phyloP scores from a whole-genome alignment of 2,797 vertebrate genomes.

The Darevskia mixta region DNA sequence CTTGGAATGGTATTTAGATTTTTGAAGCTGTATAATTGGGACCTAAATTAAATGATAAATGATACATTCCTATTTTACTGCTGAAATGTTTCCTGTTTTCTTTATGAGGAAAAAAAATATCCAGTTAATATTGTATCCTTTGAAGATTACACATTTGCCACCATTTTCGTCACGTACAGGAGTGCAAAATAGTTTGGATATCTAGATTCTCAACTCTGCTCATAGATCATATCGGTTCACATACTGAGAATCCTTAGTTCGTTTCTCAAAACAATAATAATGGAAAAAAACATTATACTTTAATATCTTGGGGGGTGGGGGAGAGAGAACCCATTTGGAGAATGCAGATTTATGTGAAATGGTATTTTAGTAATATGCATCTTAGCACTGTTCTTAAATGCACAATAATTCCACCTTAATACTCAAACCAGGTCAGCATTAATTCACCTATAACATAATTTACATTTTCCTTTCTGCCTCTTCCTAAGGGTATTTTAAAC shows the following conservation, averaged over 20 bases:
- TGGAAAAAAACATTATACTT: background rate
- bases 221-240: background rate
- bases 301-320: background rate
- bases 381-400: background rate
- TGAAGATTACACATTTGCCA: background rate
- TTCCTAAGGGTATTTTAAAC: background rate
- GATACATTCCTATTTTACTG: background rate
- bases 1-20: background rate
- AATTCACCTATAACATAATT: background rate
- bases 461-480: background rate
- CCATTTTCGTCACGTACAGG: background rate
- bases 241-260: background rate
- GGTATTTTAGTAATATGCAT: background rate
- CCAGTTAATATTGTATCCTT: background rate
- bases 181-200: background rate
- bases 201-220: background rate
- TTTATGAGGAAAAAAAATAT: background rate
- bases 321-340: background rate
- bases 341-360: background rate
- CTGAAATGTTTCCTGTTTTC: background rate
- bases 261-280: background rate
- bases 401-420: background rate
- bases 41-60: conserved; percentile 23
- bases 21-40: background rate
- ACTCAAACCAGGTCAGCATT: background rate